Base-by-base conservation (phyloP, 2,797 vertebrate genomes). In the Coilia nasus region DNA sequence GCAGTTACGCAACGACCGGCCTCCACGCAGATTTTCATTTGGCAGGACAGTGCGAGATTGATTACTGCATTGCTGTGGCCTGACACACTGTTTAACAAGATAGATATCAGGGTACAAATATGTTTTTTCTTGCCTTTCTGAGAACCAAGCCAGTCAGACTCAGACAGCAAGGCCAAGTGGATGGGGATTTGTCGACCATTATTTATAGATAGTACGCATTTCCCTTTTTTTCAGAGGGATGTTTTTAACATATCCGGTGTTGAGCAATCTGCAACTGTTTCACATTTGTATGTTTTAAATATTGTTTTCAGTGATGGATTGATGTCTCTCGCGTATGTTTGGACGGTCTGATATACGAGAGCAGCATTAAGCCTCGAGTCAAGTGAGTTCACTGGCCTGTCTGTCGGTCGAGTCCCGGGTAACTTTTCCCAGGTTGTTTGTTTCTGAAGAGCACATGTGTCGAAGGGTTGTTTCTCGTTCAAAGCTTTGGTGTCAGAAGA, bases 391-490 rank as follows among this genome's bases (percentile, higher is more conserved):
- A 78, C 31, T 54, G 50, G 85, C 85, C 90, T 88, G 87, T 89
- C 86, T 83, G 67, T 83, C 81, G 82, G 80, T 84, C 75, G 88
- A 2, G 86, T 90, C 88, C 86, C 81, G 85, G 82, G 28, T 88
- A 83, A 87, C 87, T 85, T 19, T 12, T 54, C 50, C 50, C 50
- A 31, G 35, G 6, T 41, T 75, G 89, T 92, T 84, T 90, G 93
- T 92, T 93, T 89, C 87, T 86, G 80, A 28, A 25, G 87, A 84
- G 83, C 28, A 23, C 2, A 47, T 84, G 90, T 87, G 93, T 91
- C 90, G 93, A 89, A 93, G 82, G 92, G 94, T 93, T 93, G 92
- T 93, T 93, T 93, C 90, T 93, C 85, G 83, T 93, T 90, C 90
- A 86, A 82, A 89, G 81, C 83, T 46, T 81, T 9, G 83, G 93